phyloP scores from a whole-genome alignment of 2,888 invertebrate genomes.

The Amphipoea lucens region DNA sequence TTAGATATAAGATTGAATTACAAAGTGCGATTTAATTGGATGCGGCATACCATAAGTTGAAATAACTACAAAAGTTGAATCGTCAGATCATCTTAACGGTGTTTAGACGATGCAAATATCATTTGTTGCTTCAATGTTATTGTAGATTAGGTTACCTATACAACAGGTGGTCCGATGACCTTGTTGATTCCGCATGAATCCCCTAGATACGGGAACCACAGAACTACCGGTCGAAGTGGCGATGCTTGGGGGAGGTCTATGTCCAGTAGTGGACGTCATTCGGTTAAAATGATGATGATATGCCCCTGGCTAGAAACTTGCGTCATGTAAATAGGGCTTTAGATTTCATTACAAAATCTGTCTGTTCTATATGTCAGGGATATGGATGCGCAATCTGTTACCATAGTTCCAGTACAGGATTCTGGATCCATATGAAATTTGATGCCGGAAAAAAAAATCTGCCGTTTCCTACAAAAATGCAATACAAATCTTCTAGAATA shows the following conservation, averaged over 20 bases:
- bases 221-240: neutral
- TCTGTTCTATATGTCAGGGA: neutral
- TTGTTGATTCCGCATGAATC: neutral
- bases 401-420: neutral
- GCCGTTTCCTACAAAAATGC: too few species aligned
- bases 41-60: neutral
- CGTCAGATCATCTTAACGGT: neutral
- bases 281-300: neutral
- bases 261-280: neutral
- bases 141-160: neutral
- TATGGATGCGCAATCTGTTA: neutral
- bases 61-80: neutral
- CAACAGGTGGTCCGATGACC: neutral
- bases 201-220: neutral
- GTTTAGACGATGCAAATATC: neutral
- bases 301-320: neutral
- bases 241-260: neutral
- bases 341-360: neutral
- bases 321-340: neutral
- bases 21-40: neutral
- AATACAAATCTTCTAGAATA: neutral
- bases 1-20: neutral
- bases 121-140: neutral
- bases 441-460: too few species aligned
- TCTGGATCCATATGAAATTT: too few species aligned